Base-by-base conservation (phyloP, 64 coral and sea anemone species). In the Pocillopora damicornis region DNA sequence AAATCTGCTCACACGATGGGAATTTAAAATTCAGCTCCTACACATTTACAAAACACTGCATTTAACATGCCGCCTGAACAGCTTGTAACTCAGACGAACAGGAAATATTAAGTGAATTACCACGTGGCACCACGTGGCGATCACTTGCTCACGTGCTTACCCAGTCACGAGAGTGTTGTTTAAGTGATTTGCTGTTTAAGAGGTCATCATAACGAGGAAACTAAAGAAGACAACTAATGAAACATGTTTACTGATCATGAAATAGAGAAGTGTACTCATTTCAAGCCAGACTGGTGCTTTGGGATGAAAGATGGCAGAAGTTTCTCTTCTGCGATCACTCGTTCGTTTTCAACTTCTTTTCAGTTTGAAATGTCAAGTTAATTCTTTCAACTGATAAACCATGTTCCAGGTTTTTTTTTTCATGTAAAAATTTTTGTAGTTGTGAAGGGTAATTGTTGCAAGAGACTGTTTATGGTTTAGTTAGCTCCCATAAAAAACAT, bases 161-260 rank as follows among this genome's bases (percentile, higher is more conserved):
- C 35, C 15, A 81, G 79, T 81, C 79, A 81, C 79, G 79, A 59
- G 30, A 81, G 36, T 37, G 5, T 60, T 26, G 16, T 17, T 63
- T 71, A 16, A 60, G 34, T 1, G 58, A 80, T 60, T 80, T 79
- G 2, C 34, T 30, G 77, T 79, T 80, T 36, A 63, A 9, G 7
- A 13, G 11, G n/a, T 22, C 42, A 60, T 60, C 7, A 60, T 79
- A 6, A 60, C 77, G 8, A 60, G 77, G n/a, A 60, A 60, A 60
- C 56, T 60, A 79, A 12, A 79, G 11, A 60, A 37, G 26, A 9
- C 1, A 57, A 60, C 2, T 79, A 15, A 60, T 60, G 56, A 79
- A 3, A 60, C 56, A 79, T 56, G 20, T 79, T n/a, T n/a, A 60
- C 59, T 60, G 22, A 60, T 58, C 77, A 1, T 77, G 37, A 30